Percentiles rank a stretch among this genome's conserved stretches.
Conservation (phyloP, 2,888 invertebrate species). For the Nemoura dubitans region DNA sequence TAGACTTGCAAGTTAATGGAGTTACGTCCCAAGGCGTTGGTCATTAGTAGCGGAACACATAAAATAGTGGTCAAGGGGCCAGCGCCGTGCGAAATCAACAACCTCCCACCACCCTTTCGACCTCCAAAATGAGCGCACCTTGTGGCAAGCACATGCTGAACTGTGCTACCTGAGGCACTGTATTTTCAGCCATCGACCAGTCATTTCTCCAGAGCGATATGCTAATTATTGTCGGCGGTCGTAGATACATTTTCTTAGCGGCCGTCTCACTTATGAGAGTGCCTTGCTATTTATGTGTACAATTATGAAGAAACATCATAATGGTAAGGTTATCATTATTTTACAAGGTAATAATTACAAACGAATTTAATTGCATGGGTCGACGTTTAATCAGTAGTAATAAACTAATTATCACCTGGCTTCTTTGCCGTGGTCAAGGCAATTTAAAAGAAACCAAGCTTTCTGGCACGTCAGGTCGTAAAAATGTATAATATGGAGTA, state of each 20-base stretch:
- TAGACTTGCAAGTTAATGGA: not conserved
- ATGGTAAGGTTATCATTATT: not conserved
- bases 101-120: not conserved
- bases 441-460: not conserved
- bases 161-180: no score
- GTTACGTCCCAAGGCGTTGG: not conserved
- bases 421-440: not conserved
- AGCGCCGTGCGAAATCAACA: not conserved
- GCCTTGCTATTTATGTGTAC: not conserved
- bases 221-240: not conserved
- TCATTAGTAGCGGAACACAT: not conserved
- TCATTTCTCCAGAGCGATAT: not conserved
- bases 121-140: not conserved
- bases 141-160: no score
- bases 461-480: not conserved
- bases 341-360: not conserved
- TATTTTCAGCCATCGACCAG: no score
- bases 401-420: not conserved
- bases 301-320: not conserved
- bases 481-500: not conserved
- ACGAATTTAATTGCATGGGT: not conserved
- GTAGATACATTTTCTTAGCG: not conserved
- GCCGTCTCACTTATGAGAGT: not conserved
- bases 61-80: not conserved
- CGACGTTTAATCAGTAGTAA: not conserved